A percentile compares a stretch with the other conserved stretches of the same genome.
phyloP scores from a whole-genome alignment of 2,888 invertebrate species.

The Cheilosia grossa region DNA sequence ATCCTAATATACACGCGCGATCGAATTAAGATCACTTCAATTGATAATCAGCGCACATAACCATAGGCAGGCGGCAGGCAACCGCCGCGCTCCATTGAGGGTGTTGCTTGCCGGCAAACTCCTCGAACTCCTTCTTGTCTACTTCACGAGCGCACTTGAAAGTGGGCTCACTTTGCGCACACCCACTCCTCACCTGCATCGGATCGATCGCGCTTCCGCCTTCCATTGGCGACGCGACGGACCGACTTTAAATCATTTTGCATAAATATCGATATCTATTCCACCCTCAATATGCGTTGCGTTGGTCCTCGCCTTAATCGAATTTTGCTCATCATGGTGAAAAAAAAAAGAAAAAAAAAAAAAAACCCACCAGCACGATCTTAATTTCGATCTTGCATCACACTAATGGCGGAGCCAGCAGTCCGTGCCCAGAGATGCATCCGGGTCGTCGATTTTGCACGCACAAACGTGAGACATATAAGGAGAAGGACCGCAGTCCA shows the following conservation, averaged over 20 bases:
- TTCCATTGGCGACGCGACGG: constrained; percentile 28
- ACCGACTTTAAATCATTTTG: constrained; percentile 68
- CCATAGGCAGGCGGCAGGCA: constrained; percentile 14
- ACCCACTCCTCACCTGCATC: constrained; percentile 69
- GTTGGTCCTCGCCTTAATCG: constrained; percentile 57
- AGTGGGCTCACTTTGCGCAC: constrained; percentile 52
- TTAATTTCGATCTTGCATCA: constrained; percentile 74
- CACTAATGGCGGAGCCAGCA: constrained; percentile 67
- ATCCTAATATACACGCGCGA: constrained; percentile 61
- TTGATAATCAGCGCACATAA: constrained; percentile 68
- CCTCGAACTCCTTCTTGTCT: constrained; percentile 46
- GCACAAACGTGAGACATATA: constrained; percentile 66
- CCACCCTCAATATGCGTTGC: constrained; percentile 67
- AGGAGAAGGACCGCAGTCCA: constrained; percentile 5
- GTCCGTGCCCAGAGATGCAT: constrained; percentile 50
- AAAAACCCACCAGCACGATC: constrained; percentile 61
- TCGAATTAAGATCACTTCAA: constrained; percentile 74
- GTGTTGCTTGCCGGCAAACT: constrained; percentile 46
- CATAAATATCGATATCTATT: constrained; percentile 74
- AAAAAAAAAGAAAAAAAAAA: constrained; percentile 45
- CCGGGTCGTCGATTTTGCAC: constrained; percentile 29
- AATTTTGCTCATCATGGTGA: constrained; percentile 55
- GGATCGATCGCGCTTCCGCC: constrained; percentile 63
- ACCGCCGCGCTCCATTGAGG: constrained; percentile 48
- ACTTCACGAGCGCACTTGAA: constrained; percentile 31